A percentile compares a stretch with the other conserved stretches of the same genome.
Conservation (phyloP, 2,888 invertebrate genomes). For the Ctena decussata region DNA sequence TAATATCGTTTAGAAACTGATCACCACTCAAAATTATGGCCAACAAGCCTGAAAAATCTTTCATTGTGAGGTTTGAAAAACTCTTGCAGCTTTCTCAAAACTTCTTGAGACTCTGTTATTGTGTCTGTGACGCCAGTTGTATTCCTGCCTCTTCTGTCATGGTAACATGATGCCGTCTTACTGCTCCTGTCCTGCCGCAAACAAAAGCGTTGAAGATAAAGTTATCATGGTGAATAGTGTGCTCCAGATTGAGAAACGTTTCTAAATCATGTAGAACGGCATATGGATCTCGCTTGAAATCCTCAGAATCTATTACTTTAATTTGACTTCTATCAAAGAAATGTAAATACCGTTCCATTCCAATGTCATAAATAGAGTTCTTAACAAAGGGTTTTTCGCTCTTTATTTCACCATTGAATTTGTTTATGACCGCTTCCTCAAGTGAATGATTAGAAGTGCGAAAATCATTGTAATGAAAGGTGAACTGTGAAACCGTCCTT, state of each 20-base stretch:
- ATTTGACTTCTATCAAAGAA: slow-evolving; percentile 96
- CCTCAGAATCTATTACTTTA: slow-evolving; percentile 92
- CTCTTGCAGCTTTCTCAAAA: slow-evolving; percentile 86
- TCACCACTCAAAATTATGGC: slow-evolving; percentile 95
- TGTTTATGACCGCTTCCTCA: neutral
- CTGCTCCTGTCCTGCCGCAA: slow-evolving; percentile 88
- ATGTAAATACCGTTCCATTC: slow-evolving; percentile 92
- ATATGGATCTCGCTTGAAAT: slow-evolving; percentile 75
- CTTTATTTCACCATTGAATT: neutral
- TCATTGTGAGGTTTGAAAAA: slow-evolving; percentile 83
- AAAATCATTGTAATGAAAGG: neutral
- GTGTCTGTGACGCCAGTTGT: too few species aligned
- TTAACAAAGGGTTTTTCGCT: neutral
- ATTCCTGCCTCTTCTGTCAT: slow-evolving; percentile 94
- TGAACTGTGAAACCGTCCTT: slow-evolving; percentile 92
- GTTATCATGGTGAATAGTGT: slow-evolving; percentile 89
- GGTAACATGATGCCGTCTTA: slow-evolving; percentile 92
- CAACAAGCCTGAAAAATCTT: slow-evolving; percentile 92
- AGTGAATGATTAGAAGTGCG: neutral
- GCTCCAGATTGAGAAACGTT: slow-evolving; percentile 73
- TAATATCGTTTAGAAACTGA: too few species aligned
- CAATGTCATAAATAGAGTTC: slow-evolving; percentile 88
- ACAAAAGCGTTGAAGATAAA: slow-evolving; percentile 98
- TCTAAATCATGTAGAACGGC: slow-evolving; percentile 75
- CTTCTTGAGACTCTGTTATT: slow-evolving; percentile 96